A percentile compares a stretch with the other conserved stretches of the same genome.
Conservation (phyloP, 2,797 vertebrate genomes). For the Pseudomugil gertrudae region DNA sequence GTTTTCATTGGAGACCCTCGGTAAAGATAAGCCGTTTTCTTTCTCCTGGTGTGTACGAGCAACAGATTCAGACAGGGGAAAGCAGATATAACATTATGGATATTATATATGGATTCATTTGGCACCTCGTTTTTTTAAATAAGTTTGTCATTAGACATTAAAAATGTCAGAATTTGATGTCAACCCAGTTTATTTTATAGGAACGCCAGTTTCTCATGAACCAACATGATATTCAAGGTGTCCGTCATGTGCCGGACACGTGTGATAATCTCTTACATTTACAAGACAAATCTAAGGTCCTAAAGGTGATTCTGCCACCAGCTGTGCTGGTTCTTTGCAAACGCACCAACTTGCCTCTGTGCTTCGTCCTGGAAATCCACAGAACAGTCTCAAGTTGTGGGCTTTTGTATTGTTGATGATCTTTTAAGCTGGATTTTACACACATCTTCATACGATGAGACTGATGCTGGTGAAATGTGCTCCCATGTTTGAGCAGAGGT, state of each 20-base stretch:
- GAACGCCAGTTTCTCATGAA: not conserved
- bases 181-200: not conserved
- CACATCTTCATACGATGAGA: too few relatives aligned
- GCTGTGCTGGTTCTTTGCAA: too few relatives aligned
- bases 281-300: not conserved
- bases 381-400: not conserved
- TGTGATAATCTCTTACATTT: not conserved
- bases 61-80: not conserved
- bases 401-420: not conserved
- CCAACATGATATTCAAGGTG: not conserved
- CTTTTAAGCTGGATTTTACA: too few relatives aligned
- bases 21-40: slow-evolving; percentile 28
- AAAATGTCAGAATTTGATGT: not conserved
- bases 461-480: too few relatives aligned
- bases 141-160: not conserved
- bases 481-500: too few relatives aligned
- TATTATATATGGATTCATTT: not conserved
- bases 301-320: too few relatives aligned
- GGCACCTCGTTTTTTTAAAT: not conserved
- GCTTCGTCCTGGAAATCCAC: too few relatives aligned
- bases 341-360: too few relatives aligned
- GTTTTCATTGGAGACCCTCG: slow-evolving; percentile 23
- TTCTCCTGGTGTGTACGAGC: not conserved
- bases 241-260: not conserved
- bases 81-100: not conserved